A percentile compares a stretch with the other conserved stretches of the same genome.
These are phyloP conservation scores for Aurelia coerulea DNA, from an alignment of 30 jellyfish, hydroid and myxozoan species.

Conservation along the genomic window DNA sequence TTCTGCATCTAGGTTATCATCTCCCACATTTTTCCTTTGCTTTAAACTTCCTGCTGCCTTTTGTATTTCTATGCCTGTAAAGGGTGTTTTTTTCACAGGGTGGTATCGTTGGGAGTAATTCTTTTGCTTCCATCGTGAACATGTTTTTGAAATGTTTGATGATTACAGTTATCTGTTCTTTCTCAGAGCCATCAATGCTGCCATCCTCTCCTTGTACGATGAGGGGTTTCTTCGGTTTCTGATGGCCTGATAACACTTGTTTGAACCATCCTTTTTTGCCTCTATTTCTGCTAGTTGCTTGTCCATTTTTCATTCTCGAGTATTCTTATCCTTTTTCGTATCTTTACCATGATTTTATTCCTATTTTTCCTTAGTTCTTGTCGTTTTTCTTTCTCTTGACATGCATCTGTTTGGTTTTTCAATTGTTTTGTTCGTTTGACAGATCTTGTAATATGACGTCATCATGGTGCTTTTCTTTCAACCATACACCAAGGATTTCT, in stretches of 20 bases:
- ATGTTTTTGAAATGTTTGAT: constrained; percentile 31
- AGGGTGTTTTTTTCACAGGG: constrained; percentile 62
- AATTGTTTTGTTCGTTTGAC: constrained; percentile 25
- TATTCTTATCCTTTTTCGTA: constrained; percentile 34
- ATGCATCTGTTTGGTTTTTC: constrained; percentile 35
- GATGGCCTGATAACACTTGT: constrained; percentile 64
- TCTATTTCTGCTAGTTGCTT: constrained; percentile 27
- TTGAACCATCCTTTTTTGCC: constrained; percentile 54
- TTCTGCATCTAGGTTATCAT: no score
- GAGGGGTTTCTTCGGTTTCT: constrained; percentile 68
- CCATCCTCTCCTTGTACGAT: constrained; percentile 69
- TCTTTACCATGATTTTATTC: constrained; percentile 14
- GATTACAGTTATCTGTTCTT: constrained; percentile 53
- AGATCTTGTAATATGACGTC: constrained; percentile 8
- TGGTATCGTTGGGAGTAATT: constrained; percentile 52
- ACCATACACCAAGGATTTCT: constrained; percentile 47
- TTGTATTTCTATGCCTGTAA: constrained; percentile 37
- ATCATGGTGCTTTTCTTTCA: constrained; percentile 40
- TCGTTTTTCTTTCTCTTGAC: constrained; percentile 36
- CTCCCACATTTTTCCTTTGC: constrained; percentile 40
- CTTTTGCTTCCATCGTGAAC: constrained; percentile 49
- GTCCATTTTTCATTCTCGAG: constrained; percentile 21
- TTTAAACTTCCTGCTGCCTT: constrained; percentile 47
- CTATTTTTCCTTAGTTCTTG: constrained; percentile 58
- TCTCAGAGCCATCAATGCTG: constrained; percentile 68